A percentile compares a stretch with the other conserved stretches of the same genome.
These are phyloP conservation scores for Cyprinella venusta DNA, from an alignment of 2,797 vertebrate genomes.

Conservation along the genomic window DNA sequence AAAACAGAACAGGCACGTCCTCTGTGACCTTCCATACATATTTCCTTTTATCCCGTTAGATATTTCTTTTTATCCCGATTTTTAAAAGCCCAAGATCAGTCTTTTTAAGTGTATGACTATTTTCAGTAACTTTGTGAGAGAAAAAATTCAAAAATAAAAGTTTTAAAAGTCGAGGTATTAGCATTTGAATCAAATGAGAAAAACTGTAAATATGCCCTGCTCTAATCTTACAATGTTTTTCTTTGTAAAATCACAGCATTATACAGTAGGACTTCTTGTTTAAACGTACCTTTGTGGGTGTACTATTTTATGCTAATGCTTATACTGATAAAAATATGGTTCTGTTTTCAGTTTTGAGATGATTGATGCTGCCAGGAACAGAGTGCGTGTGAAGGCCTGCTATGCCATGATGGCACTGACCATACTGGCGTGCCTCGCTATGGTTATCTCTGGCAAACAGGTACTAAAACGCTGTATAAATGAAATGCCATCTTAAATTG, in stretches of 20 bases:
- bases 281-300: background rate
- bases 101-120: background rate
- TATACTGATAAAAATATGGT: background rate
- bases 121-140: background rate
- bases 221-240: background rate
- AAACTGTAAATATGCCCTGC: too few species aligned
- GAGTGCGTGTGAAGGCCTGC: conserved; percentile 83
- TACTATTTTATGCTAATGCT: background rate
- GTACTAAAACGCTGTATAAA: conserved; percentile 70
- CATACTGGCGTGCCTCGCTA: conserved; percentile 78
- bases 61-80: background rate
- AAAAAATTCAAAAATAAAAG: background rate
- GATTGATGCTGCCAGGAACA: conserved; percentile 86
- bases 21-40: conserved; percentile 1
- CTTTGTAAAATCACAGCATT: background rate
- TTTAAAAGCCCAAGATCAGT: background rate
- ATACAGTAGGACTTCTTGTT: background rate
- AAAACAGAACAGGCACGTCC: conserved; percentile 49
- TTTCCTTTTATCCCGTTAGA: background rate
- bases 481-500: background rate
- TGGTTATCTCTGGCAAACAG: conserved; percentile 84
- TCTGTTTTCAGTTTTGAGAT: conserved; percentile 79
- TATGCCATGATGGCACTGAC: conserved; percentile 86
- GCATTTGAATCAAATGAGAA: background rate
- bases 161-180: background rate